Evolutionary conservation across 2,113 vertebrate species (phyloP).

Genomic region (Campylorhamphus procurvoides): DNA sequence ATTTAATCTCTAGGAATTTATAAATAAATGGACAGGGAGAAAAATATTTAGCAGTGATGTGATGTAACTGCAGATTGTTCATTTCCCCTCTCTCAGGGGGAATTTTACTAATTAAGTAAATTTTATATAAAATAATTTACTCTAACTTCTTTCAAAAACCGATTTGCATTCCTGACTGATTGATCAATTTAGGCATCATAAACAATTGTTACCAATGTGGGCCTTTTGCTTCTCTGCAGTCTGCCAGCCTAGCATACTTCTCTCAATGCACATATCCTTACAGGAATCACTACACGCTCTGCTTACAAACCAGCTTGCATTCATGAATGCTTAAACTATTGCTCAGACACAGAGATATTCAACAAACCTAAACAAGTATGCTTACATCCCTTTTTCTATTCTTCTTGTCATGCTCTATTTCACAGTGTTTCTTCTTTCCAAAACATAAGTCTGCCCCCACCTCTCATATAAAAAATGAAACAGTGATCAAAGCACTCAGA

Average conservation of each 20-base stretch:
- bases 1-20: neutral
- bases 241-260: neutral
- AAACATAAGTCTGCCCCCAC: neutral
- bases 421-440: neutral
- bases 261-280: neutral
- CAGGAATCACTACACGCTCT: neutral
- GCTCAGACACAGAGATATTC: neutral
- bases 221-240: neutral
- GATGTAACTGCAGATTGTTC: neutral
- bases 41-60: neutral
- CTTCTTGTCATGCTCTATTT: neutral
- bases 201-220: neutral
- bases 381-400: neutral
- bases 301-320: neutral
- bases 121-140: neutral
- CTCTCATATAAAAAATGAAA: neutral
- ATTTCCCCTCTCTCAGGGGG: neutral
- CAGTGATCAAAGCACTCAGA: neutral
- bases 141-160: neutral
- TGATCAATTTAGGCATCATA: neutral
- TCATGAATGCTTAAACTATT: neutral
- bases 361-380: neutral
- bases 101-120: neutral
- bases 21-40: neutral
- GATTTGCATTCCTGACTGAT: neutral